Evolutionary conservation across 1,140 invertebrate genomes (phyloP).

Genomic region (Brachionus angularis): DNA sequence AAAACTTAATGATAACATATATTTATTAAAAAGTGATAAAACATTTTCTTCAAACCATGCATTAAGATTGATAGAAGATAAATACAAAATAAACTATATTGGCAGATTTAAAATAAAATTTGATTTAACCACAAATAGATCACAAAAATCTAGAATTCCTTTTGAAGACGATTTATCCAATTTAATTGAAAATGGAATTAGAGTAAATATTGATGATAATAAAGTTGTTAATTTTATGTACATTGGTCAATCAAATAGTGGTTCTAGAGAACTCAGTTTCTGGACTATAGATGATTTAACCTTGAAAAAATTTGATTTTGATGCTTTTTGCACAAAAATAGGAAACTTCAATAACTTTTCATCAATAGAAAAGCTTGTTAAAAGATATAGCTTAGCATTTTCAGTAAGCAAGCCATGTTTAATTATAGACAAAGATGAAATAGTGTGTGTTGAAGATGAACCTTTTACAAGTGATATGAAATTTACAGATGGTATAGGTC

Average conservation of each 20-base stretch:
- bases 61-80: too few species aligned
- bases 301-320: neutral
- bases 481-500: constrained; percentile 21
- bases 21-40: too few species aligned
- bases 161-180: neutral
- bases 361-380: constrained; percentile 2
- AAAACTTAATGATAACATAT: too few species aligned
- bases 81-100: too few species aligned
- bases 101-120: too few species aligned
- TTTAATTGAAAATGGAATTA: constrained; percentile 6
- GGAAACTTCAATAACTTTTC: neutral
- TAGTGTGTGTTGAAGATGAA: constrained; percentile 2
- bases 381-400: constrained; percentile 6
- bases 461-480: neutral
- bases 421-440: neutral
- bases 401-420: neutral
- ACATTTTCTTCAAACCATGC: too few species aligned
- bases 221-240: constrained; percentile 1
- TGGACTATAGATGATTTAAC: constrained; percentile 2
- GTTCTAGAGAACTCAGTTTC: neutral
- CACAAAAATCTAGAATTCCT: neutral
- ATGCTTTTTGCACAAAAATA: neutral
- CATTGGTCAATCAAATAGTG: constrained; percentile 21
- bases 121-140: too few species aligned
- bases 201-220: neutral